phyloP scores from a whole-genome alignment of 2,113 vertebrate genomes.

The Lonchura striata region DNA sequence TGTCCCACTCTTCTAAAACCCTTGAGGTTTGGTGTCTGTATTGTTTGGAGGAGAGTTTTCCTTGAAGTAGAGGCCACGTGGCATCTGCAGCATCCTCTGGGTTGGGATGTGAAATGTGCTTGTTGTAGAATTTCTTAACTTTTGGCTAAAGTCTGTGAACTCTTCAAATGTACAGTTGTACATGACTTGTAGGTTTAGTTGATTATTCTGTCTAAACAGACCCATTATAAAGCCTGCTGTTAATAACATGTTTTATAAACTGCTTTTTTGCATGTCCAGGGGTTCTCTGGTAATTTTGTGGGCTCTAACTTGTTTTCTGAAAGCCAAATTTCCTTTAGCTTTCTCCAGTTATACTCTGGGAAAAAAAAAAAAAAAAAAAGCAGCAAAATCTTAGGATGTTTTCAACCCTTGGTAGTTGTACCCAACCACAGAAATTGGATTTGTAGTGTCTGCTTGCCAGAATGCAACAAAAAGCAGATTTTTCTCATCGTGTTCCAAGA shows the following conservation, averaged over 20 bases:
- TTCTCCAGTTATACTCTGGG: neutral
- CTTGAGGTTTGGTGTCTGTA: neutral
- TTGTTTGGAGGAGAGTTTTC: neutral
- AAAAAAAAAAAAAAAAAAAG: neutral
- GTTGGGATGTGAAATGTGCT: neutral
- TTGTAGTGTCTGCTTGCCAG: neutral
- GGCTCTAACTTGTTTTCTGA: neutral
- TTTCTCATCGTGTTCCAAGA: neutral
- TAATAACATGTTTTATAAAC: neutral
- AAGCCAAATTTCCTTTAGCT: neutral
- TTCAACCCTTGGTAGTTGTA: neutral
- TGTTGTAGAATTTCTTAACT: neutral
- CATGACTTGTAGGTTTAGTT: neutral
- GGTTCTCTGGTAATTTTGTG: neutral
- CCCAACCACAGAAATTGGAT: neutral
- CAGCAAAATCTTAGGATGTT: neutral
- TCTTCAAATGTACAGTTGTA: neutral
- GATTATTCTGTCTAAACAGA: neutral
- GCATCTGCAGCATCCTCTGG: neutral
- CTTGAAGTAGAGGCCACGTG: accelerated
- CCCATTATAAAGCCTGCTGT: neutral
- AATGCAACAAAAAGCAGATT: neutral
- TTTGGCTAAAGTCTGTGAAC: neutral
- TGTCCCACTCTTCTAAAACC: neutral
- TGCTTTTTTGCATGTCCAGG: neutral